Percentiles rank a stretch among this genome's conserved stretches.
These are phyloP conservation scores for Dasysyrphus albostriatus DNA, from an alignment of 2,888 invertebrate species.

Conservation along the genomic window DNA sequence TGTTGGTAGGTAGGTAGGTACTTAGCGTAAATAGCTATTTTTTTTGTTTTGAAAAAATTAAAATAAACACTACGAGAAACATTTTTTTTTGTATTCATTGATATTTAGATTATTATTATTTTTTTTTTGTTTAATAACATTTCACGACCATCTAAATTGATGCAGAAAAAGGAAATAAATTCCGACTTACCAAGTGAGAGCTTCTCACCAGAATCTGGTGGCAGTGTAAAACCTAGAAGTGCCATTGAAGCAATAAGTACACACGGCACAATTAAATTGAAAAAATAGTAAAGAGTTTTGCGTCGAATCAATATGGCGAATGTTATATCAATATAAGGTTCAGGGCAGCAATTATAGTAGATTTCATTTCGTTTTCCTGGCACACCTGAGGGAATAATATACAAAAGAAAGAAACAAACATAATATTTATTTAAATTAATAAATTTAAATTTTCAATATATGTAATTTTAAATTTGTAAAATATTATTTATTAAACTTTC, in stretches of 20 bases:
- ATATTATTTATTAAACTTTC: not conserved
- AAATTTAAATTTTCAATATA: constrained; percentile 1
- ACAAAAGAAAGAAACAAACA: constrained; percentile 27
- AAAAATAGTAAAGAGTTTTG: constrained; percentile 99
- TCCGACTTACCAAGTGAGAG: constrained; percentile 93
- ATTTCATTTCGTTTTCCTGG: constrained; percentile 97
- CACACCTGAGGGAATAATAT: constrained; percentile 87
- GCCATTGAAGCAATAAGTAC: constrained; percentile 99
- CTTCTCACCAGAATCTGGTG: constrained; percentile 99
- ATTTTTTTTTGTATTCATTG: not conserved
- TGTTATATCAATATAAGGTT: constrained; percentile 98
- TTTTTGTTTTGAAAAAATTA: constrained; percentile 15
- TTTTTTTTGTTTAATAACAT: constrained; percentile 17
- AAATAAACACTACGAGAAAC: constrained; percentile 17
- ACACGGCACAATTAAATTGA: constrained; percentile 99
- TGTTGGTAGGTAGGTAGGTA: not conserved
- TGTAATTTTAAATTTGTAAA: not conserved
- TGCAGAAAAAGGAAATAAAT: constrained; percentile 50
- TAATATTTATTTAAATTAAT: constrained; percentile 20
- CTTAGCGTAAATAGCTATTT: constrained; percentile 29
- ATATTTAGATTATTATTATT: constrained; percentile 23
- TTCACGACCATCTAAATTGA: constrained; percentile 67
- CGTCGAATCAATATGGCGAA: constrained; percentile 98
- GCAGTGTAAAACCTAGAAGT: constrained; percentile 98
- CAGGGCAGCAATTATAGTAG: constrained; percentile 98